Evolutionary conservation across 2,113 vertebrate species (phyloP), one percentile per base, ranked within the genome.

Genomic region (Condylura cristata): DNA sequence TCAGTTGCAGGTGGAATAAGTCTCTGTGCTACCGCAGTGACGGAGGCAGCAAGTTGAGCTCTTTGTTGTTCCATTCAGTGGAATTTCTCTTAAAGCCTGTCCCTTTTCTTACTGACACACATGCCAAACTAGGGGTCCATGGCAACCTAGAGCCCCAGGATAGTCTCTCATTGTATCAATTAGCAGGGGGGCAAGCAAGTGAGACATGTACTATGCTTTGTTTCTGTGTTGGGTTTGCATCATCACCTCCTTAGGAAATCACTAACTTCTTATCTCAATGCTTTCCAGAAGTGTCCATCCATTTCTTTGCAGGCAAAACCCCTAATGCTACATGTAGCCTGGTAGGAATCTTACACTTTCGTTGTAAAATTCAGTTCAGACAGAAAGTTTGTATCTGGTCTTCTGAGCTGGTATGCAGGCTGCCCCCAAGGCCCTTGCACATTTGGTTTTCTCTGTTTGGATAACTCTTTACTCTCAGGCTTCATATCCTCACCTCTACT

Each of bases 381-480:
- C 26, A 10, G 24, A 81, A 75, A 65, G 39, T n/a, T 41, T 26
- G 28, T 48, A 48, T 6, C 30, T 30, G 30, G 16, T 44, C 72
- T 65, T 37, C 6, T 6, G 53, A 51, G 48, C 17, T 56, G 2
- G 58, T 65, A 34, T 20, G n/a, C 37, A 48, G 39, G 44, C 66
- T 66, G 30, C 87, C 53, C 60, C 60, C n/a, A n/a, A 7, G 87
- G 91, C 39, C 87, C 91, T 93, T 86, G 90, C 87, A 71, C 10
- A 2, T 75, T 41, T 71, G 22, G 9, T 68, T 51, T 80, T 46
- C 26, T 0, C 72, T 58, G 37, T 53, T 76, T 34, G 6, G n/a
- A 18, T 24, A 56, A 28, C 20, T 14, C 16, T 37, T 74, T 37
- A 28, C 14, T 5, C 28, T 70, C 7, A 20, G 8, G 61, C 24